Base-by-base conservation (phyloP, 2,888 invertebrate genomes). In the Lomographa bimaculata region DNA sequence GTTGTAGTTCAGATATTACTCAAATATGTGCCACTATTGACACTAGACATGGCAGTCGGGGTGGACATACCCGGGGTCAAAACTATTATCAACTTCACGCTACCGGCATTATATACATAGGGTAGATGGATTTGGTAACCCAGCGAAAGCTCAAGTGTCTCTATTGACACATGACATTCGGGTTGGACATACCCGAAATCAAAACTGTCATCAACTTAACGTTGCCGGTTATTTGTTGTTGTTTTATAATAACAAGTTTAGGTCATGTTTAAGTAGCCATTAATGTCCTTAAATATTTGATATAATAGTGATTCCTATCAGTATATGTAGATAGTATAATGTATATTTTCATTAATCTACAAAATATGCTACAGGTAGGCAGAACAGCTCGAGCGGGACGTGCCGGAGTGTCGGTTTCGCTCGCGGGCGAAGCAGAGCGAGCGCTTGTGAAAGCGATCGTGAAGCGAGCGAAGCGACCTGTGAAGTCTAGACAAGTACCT, bases 61-160 rank as follows among this genome's bases (percentile, higher is more conserved):
- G 98, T 99, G 25, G 99, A 99, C 83, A 99, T 99, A 57, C 94
- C 95, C n/a, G 98, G 97, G 4, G 98, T 99, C 0, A 96, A 97
- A 84, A 98, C 98, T 6, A 98, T 98, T 2, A 93, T 99, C 24
- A 99, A 99, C 85, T 98, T 97, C 82, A 95, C 97, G 0, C 94
- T 99, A 94, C 99, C 99, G 0, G 94, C 98, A 98, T 77, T 99
- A 99, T 66, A 97, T 99, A 60, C 99, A 99, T 81, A 91, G 95
- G 75, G 92, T 91, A 52, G 70, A 70, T 20, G n/a, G n/a, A n/a
- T n/a, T n/a, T n/a, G n/a, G n/a, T n/a, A n/a, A n/a, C n/a, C n/a
- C n/a, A n/a, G n/a, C n/a, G n/a, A n/a, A n/a, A n/a, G n/a, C n/a
- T n/a, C n/a, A n/a, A n/a, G 14, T 14, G 14, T 3, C 14, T 3